phyloP scores from a whole-genome alignment of 2,888 invertebrate genomes.

The Agonopterix arenella region DNA sequence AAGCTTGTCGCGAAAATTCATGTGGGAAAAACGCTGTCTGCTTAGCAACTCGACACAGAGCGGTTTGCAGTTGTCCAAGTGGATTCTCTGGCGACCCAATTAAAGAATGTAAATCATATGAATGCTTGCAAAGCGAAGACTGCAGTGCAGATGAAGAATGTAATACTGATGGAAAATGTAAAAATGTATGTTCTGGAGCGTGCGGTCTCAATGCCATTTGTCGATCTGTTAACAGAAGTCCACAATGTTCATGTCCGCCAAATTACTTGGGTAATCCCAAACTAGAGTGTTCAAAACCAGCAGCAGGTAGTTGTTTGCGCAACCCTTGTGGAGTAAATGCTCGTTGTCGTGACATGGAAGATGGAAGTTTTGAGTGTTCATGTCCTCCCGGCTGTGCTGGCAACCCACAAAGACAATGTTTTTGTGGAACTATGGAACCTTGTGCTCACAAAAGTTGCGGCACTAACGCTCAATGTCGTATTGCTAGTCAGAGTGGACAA shows the following conservation, averaged over 20 bases:
- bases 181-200: slow-evolving; percentile 87
- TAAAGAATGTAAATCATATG: slow-evolving; percentile 84
- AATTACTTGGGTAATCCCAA: slow-evolving; percentile 89
- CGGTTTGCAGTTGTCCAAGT: slow-evolving; percentile 91
- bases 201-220: slow-evolving; percentile 93
- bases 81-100: slow-evolving; percentile 90
- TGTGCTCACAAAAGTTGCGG: slow-evolving; percentile 90
- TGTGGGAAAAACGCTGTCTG: slow-evolving; percentile 91
- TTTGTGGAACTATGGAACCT: slow-evolving; percentile 85
- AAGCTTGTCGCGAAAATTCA: slow-evolving; percentile 82
- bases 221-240: slow-evolving; percentile 83
- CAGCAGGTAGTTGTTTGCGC: slow-evolving; percentile 83
- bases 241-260: slow-evolving; percentile 90
- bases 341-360: slow-evolving; percentile 85
- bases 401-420: slow-evolving; percentile 87
- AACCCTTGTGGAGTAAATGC: slow-evolving; percentile 92
- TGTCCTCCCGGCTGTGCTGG: slow-evolving; percentile 89
- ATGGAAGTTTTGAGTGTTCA: slow-evolving; percentile 87
- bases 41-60: slow-evolving; percentile 86
- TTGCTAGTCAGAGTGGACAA: slow-evolving; percentile 78
- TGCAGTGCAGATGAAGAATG: slow-evolving; percentile 88
- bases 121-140: slow-evolving; percentile 85
- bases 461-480: slow-evolving; percentile 87
- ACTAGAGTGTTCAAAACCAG: slow-evolving; percentile 83
- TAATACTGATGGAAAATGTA: slow-evolving; percentile 81